phyloP scores from a whole-genome alignment of 92 coral and sea anemone species.

The Actinostola sp. region DNA sequence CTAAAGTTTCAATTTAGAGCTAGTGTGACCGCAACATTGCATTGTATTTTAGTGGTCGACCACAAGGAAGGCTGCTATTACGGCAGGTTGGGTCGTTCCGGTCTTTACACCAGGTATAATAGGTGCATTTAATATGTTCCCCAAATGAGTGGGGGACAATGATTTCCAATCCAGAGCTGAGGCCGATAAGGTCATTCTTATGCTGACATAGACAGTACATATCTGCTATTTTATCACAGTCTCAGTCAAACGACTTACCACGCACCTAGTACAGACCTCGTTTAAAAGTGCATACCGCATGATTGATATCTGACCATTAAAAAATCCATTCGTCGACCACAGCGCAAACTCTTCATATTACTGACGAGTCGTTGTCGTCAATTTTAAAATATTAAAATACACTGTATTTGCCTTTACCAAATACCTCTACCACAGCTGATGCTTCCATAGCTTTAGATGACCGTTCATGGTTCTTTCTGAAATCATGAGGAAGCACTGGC shows the following conservation, averaged over 20 bases:
- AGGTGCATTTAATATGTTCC: not conserved
- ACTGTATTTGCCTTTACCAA: too few species aligned
- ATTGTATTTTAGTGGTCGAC: not conserved
- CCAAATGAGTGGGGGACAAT: not conserved
- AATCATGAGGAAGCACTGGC: too few species aligned
- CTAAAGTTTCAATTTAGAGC: too few species aligned
- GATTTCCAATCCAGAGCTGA: not conserved
- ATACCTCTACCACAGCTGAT: too few species aligned
- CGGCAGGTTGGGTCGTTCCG: not conserved
- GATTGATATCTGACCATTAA: constrained; percentile 29
- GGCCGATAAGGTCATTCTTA: not conserved
- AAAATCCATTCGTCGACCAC: not conserved
- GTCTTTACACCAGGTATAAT: not conserved
- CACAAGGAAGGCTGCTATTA: not conserved
- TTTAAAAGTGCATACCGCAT: constrained; percentile 3
- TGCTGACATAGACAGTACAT: not conserved
- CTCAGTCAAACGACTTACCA: not conserved
- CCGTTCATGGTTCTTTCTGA: too few species aligned
- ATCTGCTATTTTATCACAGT: not conserved
- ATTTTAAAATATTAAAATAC: too few species aligned
- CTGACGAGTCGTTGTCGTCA: too few species aligned
- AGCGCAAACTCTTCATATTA: too few species aligned
- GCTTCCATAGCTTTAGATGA: too few species aligned
- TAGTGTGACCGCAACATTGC: too few species aligned
- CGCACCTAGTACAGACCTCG: not conserved